Base-by-base conservation (phyloP, 2,888 invertebrate species). In the Xanthia icteritia region DNA sequence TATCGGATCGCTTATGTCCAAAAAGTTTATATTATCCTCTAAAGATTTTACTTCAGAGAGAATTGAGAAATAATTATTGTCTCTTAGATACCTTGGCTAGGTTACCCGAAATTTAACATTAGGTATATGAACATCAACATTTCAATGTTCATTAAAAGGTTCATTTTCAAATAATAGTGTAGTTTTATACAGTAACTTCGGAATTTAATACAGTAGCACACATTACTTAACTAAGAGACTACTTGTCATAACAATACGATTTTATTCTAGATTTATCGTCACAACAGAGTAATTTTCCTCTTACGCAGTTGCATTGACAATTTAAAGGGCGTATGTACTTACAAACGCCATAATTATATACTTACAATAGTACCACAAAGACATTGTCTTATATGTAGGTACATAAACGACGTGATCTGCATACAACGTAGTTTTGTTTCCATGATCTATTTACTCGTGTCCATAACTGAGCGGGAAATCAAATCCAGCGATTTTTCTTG, bases 271-370 rank as follows among this genome's bases (percentile, higher is more conserved):
- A 87, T 81, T 73, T 69, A 72, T 77, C 56, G 65, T 74, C 54
- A 73, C 61, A 77, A 73, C 81, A 74, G 27, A 75, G 78, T 76
- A 72, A 84, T 89, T 89, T 89, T 83, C 89, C 88, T 77, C 48
- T 65, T 81, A 72, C 85, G 87, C 81, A 81, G 77, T 81, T 72
- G 17, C 48, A 68, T 20, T 79, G 76, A 83, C 79, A 88, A 89
- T 87, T 69, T 67, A 64, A 71, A 81, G 84, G 77, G 75, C 77
- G 75, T 80, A 76, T 13, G 48, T 71, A 48, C 58, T 39, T 64
- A 79, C 13, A 71, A 72, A 60, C 54, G 39, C 71, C 69, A 79
- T 74, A 60, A 61, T 61, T 51, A 51, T 56, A 79, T 69, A 82
- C 42, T 11, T 11, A 42, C 73, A 79, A 70, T 77, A 42, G 65